phyloP scores from a whole-genome alignment of 2,113 vertebrate genomes.

The Entomyzon cyanotis region DNA sequence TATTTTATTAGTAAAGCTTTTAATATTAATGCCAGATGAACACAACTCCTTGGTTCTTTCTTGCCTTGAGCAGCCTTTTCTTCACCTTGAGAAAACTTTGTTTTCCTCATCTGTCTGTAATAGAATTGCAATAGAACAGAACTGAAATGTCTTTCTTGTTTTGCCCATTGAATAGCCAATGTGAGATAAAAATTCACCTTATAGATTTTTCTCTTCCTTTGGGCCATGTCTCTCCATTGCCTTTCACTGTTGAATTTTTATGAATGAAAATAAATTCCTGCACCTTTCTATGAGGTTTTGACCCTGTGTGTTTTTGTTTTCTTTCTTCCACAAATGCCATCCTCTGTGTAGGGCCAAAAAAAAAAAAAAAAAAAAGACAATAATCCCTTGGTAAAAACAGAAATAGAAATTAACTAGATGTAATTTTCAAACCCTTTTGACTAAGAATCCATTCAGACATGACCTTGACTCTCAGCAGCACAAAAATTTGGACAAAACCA shows the following conservation, averaged over 20 bases:
- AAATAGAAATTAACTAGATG: background rate
- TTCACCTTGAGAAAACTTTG: background rate
- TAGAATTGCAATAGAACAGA: background rate
- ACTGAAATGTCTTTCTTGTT: background rate
- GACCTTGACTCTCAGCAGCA: background rate
- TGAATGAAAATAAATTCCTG: background rate
- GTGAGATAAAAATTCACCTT: background rate
- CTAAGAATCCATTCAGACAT: background rate
- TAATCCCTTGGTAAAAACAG: accelerated
- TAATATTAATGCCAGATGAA: background rate
- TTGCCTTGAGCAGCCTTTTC: background rate
- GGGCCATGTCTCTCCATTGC: background rate
- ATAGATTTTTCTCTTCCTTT: background rate
- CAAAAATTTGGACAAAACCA: background rate
- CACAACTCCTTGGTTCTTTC: background rate
- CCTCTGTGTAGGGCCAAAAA: background rate
- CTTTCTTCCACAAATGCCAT: background rate
- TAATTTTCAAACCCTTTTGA: background rate
- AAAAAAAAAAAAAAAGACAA: background rate
- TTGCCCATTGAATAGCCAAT: background rate
- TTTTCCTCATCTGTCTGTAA: background rate
- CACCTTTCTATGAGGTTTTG: background rate
- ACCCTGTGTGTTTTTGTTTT: background rate
- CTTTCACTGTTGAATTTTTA: background rate
- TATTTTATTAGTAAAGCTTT: background rate